These are phyloP conservation scores for Mionectes olivaceus DNA, from an alignment of 2,797 vertebrate species.

Conservation along the genomic window DNA sequence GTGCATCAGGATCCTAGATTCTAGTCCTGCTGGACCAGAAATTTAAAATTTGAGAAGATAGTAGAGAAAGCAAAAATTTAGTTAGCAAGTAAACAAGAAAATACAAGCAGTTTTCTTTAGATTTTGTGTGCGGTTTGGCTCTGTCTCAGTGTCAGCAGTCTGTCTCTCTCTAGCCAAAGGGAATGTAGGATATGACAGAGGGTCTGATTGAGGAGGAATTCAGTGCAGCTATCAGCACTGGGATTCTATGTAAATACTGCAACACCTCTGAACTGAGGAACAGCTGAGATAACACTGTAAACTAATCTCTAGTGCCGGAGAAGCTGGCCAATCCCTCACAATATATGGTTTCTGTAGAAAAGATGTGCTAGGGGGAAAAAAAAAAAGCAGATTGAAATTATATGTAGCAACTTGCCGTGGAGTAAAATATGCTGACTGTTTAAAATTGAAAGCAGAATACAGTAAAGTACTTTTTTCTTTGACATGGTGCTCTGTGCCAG, in stretches of 20 bases:
- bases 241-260: slow-evolving; percentile 75
- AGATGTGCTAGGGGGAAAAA: not conserved
- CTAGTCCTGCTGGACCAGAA: not conserved
- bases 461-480: not conserved
- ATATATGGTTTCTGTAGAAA: slow-evolving; percentile 28
- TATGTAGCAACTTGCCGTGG: not conserved
- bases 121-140: not conserved
- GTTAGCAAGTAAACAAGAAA: slow-evolving; percentile 16
- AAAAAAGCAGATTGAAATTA: not conserved
- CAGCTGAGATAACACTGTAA: slow-evolving; percentile 80
- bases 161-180: not conserved
- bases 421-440: not conserved
- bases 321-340: slow-evolving; percentile 29
- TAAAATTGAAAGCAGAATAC: not conserved
- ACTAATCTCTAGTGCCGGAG: slow-evolving; percentile 66
- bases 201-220: slow-evolving; percentile 61
- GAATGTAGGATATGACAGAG: slow-evolving; percentile 43
- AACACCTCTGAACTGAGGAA: slow-evolving; percentile 69
- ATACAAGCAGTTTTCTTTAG: not conserved
- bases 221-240: slow-evolving; percentile 61
- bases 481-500: not conserved
- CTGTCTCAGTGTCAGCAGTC: not conserved
- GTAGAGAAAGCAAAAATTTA: not conserved
- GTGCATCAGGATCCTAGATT: not conserved
- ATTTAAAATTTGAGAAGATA: not conserved